Evolutionary conservation across 35 echinoderm and acorn worm species (phyloP).

Genomic region (Ophioderma brevispina): DNA sequence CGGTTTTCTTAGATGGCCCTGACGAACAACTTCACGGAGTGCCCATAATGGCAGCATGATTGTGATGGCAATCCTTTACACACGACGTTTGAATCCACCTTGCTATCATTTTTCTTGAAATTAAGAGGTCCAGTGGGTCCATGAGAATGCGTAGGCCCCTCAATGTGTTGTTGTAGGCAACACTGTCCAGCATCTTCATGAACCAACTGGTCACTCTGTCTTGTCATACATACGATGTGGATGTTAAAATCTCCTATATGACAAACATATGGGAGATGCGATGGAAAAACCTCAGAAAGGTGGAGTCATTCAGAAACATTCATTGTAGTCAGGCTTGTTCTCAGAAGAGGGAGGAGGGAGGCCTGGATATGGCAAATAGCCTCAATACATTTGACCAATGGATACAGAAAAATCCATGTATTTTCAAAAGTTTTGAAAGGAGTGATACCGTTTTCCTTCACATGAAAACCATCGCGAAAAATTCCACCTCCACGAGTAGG

Average conservation of each 20-base stretch:
- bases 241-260: slow-evolving; percentile 26
- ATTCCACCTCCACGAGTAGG: no score
- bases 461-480: no score
- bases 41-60: no score
- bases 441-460: no score
- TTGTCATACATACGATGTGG: neutral
- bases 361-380: neutral
- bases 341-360: neutral
- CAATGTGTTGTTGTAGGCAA: neutral
- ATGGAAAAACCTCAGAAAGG: neutral
- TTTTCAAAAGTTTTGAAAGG: slow-evolving; percentile 37
- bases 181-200: neutral
- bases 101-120: no score
- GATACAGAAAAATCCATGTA: slow-evolving; percentile 7
- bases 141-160: neutral
- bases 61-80: no score
- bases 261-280: neutral
- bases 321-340: neutral
- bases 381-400: neutral
- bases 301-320: neutral
- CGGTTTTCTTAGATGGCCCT: no score
- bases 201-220: neutral
- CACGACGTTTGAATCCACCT: no score
- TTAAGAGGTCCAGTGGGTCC: slow-evolving; percentile 25
- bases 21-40: no score